Conservation (phyloP, 2,113 vertebrate species). For the Pampusana beccarii region DNA sequence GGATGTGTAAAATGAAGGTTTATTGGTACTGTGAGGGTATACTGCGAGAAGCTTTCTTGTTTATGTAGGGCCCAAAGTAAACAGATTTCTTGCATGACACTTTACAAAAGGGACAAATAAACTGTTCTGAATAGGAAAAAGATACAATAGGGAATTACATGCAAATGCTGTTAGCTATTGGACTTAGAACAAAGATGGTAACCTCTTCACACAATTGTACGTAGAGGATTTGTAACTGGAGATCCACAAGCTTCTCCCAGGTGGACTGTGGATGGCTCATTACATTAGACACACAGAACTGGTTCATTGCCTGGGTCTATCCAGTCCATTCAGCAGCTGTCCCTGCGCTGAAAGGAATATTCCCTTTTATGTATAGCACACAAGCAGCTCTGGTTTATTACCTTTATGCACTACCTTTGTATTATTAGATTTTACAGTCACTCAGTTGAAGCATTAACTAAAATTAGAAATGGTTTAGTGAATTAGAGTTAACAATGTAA, state of each 20-base stretch:
- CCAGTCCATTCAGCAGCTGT: background rate
- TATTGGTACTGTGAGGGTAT: background rate
- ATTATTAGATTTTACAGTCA: background rate
- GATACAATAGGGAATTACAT: background rate
- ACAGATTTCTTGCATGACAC: background rate
- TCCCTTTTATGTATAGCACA: background rate
- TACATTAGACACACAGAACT: background rate
- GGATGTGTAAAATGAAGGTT: background rate
- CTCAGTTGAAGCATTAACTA: background rate
- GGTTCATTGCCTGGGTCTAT: background rate
- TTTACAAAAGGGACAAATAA: background rate
- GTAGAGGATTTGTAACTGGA: background rate
- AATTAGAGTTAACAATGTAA: background rate
- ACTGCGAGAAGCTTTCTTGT: background rate
- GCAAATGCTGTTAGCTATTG: background rate
- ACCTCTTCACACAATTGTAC: background rate
- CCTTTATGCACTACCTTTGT: background rate
- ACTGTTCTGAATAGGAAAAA: background rate
- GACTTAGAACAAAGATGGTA: background rate
- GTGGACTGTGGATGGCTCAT: background rate
- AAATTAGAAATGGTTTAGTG: background rate
- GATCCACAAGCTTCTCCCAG: background rate
- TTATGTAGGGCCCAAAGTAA: background rate
- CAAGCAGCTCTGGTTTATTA: background rate
- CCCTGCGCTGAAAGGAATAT: background rate